Percentiles rank a stretch among this genome's conserved stretches.
These are phyloP conservation scores for Zaprionus capensis DNA, from an alignment of 1,140 invertebrate species.

Conservation along the genomic window DNA sequence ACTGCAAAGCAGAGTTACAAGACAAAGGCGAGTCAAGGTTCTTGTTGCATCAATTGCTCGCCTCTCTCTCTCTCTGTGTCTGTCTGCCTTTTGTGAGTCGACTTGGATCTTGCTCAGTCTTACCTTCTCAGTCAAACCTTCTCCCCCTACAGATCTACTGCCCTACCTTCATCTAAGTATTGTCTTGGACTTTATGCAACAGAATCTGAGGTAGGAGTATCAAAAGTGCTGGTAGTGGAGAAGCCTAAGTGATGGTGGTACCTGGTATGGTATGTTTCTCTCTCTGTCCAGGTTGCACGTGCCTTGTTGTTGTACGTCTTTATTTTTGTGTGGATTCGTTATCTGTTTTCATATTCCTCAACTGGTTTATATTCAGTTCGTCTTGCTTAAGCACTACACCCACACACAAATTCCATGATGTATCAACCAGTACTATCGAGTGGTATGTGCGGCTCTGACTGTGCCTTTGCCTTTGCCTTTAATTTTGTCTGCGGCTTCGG, in stretches of 20 bases:
- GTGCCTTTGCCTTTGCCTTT: constrained; percentile 32
- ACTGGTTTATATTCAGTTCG: constrained; percentile 72
- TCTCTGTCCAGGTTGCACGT: constrained; percentile 45
- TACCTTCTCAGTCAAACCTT: neutral
- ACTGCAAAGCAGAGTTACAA: constrained; percentile 37
- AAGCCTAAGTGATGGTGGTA: neutral
- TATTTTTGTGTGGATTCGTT: constrained; percentile 68
- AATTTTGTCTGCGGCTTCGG: constrained; percentile 14
- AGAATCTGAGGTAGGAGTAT: constrained; percentile 26
- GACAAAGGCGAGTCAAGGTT: constrained; percentile 73
- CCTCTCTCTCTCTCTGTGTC: neutral
- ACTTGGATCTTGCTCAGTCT: neutral
- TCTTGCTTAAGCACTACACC: constrained; percentile 67
- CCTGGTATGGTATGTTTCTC: constrained; percentile 8
- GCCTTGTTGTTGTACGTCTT: constrained; percentile 72
- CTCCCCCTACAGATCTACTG: neutral
- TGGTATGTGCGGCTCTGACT: constrained; percentile 44
- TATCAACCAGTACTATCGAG: constrained; percentile 73
- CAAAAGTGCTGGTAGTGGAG: neutral
- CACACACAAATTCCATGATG: constrained; percentile 78
- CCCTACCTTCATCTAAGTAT: neutral
- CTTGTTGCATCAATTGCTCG: constrained; percentile 22
- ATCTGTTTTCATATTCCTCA: constrained; percentile 79
- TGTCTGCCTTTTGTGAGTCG: neutral
- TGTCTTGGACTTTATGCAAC: constrained; percentile 16